A percentile compares a stretch with the other conserved stretches of the same genome.
Conservation (phyloP, 2,888 invertebrate genomes). For the Macrophya annulata region DNA sequence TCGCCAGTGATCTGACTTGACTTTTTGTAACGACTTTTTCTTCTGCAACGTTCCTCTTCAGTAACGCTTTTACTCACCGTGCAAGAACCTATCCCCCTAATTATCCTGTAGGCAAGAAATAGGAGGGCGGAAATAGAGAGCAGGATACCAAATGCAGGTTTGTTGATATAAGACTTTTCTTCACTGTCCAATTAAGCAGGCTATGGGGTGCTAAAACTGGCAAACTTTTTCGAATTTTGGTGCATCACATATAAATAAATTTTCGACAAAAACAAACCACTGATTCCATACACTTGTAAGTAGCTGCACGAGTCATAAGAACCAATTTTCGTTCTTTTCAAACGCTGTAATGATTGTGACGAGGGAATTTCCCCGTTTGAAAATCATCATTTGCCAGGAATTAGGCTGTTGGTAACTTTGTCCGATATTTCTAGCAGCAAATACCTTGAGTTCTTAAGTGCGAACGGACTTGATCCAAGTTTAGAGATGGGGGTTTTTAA, state of each 20-base stretch:
- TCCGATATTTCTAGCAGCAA: background rate
- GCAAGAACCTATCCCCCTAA: conserved; percentile 70
- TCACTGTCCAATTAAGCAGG: conserved; percentile 38
- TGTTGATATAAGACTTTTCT: conserved; percentile 43
- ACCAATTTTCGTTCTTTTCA: background rate
- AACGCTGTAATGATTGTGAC: too few relatives aligned
- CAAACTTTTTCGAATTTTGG: background rate
- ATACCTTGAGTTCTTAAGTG: conserved; percentile 24
- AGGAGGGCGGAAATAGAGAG: conserved; percentile 45
- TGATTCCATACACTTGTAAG: background rate
- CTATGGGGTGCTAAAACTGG: background rate
- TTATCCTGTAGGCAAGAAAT: conserved; percentile 66
- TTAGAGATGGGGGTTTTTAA: conserved; percentile 73
- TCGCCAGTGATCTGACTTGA: conserved; percentile 69
- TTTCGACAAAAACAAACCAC: background rate
- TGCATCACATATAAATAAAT: background rate
- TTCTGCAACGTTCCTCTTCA: conserved; percentile 55
- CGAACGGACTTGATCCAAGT: conserved; percentile 65
- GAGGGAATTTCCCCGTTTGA: too few relatives aligned
- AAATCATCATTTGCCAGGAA: background rate
- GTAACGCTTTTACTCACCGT: conserved; percentile 59
- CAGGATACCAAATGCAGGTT: conserved; percentile 13
- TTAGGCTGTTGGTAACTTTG: background rate
- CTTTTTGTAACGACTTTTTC: conserved; percentile 75
- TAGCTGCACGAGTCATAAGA: background rate